These are phyloP conservation scores for Pogonus chalceus DNA, from an alignment of 1,140 invertebrate species.

Conservation along the genomic window DNA sequence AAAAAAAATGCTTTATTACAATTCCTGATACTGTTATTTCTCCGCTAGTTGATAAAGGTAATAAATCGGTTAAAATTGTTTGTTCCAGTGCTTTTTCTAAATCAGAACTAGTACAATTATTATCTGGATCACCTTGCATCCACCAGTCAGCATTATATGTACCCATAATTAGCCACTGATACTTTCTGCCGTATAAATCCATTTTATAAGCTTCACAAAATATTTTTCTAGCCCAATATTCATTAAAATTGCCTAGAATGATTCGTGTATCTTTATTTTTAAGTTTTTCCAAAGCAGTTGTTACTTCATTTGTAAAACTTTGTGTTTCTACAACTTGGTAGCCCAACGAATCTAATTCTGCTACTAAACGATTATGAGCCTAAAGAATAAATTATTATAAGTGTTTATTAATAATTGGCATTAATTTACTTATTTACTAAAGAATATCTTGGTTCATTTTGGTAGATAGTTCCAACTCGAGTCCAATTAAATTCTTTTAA, in stretches of 20 bases:
- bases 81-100: conserved; percentile 77
- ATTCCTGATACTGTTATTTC: conserved; percentile 82
- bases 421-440: conserved; percentile 34
- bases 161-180: conserved; percentile 95
- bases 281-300: conserved; percentile 69
- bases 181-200: conserved; percentile 45
- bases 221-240: conserved; percentile 83
- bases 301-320: conserved; percentile 87
- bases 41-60: conserved; percentile 60
- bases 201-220: conserved; percentile 78
- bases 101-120: conserved; percentile 64
- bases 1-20: conserved; percentile 48
- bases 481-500: conserved; percentile 94
- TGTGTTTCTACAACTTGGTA: conserved; percentile 84
- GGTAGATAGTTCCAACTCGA: conserved; percentile 91
- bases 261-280: conserved; percentile 91
- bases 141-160: conserved; percentile 75
- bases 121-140: conserved; percentile 45
- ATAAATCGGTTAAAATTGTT: conserved; percentile 77
- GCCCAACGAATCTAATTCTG: conserved; percentile 70
- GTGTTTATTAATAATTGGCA: neutral
- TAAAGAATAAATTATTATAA: conserved; percentile 26
- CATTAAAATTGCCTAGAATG: conserved; percentile 90
- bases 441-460: conserved; percentile 90
- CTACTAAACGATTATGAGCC: conserved; percentile 87